Conservation (phyloP, 2,113 vertebrate species). For the Opisthocomus hoazin region DNA sequence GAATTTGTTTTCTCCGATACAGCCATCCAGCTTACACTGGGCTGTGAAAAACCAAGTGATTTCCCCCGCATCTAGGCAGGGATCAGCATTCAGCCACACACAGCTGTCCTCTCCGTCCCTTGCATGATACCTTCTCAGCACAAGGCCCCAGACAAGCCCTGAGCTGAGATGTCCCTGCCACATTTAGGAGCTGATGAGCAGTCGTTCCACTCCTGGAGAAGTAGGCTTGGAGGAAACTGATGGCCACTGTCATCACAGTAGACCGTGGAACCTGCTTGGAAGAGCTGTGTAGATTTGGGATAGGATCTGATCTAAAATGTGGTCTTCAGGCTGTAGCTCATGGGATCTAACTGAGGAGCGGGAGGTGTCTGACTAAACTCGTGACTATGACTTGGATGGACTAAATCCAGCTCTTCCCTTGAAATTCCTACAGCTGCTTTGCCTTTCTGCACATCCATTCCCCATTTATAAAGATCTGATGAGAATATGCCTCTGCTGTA, state of each 20-base stretch:
- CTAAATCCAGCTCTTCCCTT: background rate
- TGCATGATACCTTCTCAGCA: background rate
- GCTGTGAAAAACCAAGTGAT: background rate
- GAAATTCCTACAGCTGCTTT: background rate
- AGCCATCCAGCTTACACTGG: background rate
- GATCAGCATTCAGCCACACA: background rate
- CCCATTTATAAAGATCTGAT: slow-evolving; percentile 6
- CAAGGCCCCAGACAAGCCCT: background rate
- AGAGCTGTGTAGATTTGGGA: background rate
- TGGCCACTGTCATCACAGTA: background rate
- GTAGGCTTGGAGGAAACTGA: background rate
- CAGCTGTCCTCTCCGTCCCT: fast-evolving
- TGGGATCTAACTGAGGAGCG: fast-evolving
- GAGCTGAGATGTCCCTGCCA: background rate
- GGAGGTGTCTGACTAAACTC: background rate
- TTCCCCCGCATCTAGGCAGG: background rate
- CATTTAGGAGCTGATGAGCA: fast-evolving
- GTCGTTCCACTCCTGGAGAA: background rate
- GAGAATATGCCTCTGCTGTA: background rate
- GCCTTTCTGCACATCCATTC: background rate
- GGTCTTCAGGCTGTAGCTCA: background rate
- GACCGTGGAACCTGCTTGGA: background rate
- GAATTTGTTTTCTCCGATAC: background rate
- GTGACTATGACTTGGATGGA: background rate
- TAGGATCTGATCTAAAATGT: background rate